Evolutionary conservation across 2,797 vertebrate species (phyloP).

Genomic region (Neoniphon sammara): DNA sequence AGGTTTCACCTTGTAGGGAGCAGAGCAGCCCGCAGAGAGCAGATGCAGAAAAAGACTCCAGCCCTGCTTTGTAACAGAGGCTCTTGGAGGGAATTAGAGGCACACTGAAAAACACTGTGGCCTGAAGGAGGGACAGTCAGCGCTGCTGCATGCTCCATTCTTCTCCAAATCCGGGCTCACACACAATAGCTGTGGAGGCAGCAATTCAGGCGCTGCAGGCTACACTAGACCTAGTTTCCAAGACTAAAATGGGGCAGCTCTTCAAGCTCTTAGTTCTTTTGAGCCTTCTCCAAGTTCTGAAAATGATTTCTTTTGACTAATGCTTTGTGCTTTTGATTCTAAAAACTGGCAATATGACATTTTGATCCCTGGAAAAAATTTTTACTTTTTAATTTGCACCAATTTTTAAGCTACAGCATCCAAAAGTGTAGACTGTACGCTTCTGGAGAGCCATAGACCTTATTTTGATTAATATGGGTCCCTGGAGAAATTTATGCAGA

Average conservation of each 20-base stretch:
- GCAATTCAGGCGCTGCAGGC: conserved; percentile 77
- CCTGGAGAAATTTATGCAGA: conserved; percentile 74
- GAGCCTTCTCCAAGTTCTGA: conserved; percentile 53
- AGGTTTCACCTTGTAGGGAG: conserved; percentile 70
- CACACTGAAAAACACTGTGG: conserved; percentile 70
- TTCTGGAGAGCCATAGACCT: conserved; percentile 43
- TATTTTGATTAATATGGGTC: conserved; percentile 78
- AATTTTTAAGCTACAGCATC: conserved; percentile 1
- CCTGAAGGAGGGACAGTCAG: conserved; percentile 75
- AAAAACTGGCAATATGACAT: conserved; percentile 16
- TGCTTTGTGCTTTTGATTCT: conserved; percentile 8
- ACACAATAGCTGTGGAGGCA: conserved; percentile 78
- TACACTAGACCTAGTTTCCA: conserved; percentile 84
- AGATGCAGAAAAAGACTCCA: conserved; percentile 54
- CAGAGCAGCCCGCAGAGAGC: conserved; percentile 61
- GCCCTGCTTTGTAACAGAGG: conserved; percentile 68
- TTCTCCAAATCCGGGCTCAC: conserved; percentile 71
- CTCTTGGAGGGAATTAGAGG: conserved; percentile 74
- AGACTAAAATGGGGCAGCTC: conserved; percentile 78
- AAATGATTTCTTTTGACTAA: conserved; percentile 30
- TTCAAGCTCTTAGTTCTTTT: conserved; percentile 69
- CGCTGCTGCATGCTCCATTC: conserved; percentile 63
- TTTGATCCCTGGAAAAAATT: neutral
- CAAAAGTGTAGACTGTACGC: conserved; percentile 16
- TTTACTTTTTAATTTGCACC: conserved; percentile 18